Percentiles rank a stretch among this genome's conserved stretches.
Conservation (phyloP, 2,113 vertebrate genomes). For the Macheiramphus alcinus region DNA sequence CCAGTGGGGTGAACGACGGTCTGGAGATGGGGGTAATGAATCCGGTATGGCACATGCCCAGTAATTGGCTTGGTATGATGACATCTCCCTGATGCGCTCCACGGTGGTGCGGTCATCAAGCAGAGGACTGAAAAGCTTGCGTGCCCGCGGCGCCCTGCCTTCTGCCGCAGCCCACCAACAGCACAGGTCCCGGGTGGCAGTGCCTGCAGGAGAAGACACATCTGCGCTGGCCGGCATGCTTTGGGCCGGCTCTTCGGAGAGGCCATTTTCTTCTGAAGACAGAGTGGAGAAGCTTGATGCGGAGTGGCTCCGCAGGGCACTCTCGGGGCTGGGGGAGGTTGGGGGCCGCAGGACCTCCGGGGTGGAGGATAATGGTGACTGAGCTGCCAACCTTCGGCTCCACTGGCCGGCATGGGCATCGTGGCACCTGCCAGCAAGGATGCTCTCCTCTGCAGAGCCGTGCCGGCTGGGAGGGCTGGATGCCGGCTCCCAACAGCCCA, state of each 20-base stretch:
- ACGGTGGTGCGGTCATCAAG: fast-evolving
- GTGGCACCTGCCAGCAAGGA: neutral
- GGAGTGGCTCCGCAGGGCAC: neutral
- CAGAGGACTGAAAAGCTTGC: neutral
- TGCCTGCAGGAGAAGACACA: neutral
- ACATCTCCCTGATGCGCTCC: neutral
- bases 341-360: neutral
- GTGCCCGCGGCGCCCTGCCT: neutral
- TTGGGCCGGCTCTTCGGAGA: neutral
- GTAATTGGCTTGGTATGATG: constrained; percentile 79
- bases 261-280: constrained; percentile 5
- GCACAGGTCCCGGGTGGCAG: neutral
- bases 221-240: neutral
- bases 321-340: neutral
- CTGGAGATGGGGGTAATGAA: constrained; percentile 74
- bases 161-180: neutral
- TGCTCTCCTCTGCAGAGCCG: constrained; percentile 6
- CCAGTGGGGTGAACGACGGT: constrained; percentile 82
- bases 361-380: neutral
- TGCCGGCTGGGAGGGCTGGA: neutral
- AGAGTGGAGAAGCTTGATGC: constrained; percentile 33
- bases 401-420: neutral
- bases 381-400: neutral
- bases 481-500: fast-evolving
- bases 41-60: constrained; percentile 88